A percentile compares a stretch with the other conserved stretches of the same genome.
These are phyloP conservation scores for Calephelis nemesis DNA, from an alignment of 1,140 invertebrate genomes.

Conservation along the genomic window DNA sequence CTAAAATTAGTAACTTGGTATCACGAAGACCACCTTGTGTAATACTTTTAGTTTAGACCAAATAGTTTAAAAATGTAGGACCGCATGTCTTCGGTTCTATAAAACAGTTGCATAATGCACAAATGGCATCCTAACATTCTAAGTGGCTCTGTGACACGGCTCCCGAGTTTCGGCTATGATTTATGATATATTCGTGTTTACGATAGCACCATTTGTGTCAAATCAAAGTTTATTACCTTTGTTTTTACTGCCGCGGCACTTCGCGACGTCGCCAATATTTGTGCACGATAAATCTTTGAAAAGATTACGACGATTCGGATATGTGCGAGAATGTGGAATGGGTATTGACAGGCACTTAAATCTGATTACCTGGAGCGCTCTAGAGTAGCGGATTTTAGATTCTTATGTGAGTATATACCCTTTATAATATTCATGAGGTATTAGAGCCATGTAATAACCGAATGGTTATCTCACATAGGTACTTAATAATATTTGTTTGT, in stretches of 20 bases:
- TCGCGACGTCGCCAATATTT: conserved; percentile 34
- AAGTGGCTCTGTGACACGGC: neutral
- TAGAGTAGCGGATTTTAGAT: no score
- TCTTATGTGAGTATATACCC: no score
- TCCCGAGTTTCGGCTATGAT: conserved; percentile 31
- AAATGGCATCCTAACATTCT: neutral
- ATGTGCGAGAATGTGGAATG: neutral
- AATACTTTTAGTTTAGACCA: no score
- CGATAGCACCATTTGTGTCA: conserved; percentile 47
- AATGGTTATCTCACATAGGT: no score
- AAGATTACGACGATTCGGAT: conserved; percentile 9
- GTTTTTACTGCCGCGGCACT: conserved; percentile 40
- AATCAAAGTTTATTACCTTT: conserved; percentile 35
- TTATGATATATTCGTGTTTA: conserved; percentile 43
- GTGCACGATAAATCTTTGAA: conserved; percentile 14
- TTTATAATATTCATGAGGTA: no score
- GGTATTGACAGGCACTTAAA: neutral
- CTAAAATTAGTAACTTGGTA: no score
- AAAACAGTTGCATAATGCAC: neutral
- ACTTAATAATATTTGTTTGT: no score
- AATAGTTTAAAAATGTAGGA: no score
- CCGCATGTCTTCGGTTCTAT: no score
- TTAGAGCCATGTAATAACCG: no score
- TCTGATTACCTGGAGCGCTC: no score
- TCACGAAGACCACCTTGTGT: no score